Base-by-base conservation (phyloP, 2,797 vertebrate species). In the Myotis daubentonii region DNA sequence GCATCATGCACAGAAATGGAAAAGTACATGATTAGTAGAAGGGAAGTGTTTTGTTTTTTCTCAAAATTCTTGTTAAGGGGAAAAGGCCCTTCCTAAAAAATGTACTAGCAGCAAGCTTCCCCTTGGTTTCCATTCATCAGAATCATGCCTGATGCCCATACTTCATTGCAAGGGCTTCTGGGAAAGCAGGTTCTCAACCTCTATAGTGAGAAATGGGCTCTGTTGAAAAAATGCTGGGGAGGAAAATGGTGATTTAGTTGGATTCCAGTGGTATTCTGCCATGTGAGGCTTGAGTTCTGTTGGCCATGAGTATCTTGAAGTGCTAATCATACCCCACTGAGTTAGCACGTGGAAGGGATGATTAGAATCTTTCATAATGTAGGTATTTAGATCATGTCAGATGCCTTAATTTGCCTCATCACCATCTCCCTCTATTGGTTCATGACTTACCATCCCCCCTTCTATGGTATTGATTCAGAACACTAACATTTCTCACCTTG, bases 351-450 rank as follows among this genome's bases (percentile, higher is more conserved):
- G 16, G 38, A 80, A 65, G 2, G 28, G 22, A 38, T 19, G 28
- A 71, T 11, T 78, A 36, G 55, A 79, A 74, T 74, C n/a, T 47
- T 8, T 70, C 6, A 25, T 79, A 80, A 11, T 1, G 16, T 8
- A 3, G 38, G 16, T 70, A 75, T 23, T 51, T 85, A 47, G 47
- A 49, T 55, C 33, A 65, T 5, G 13, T 23, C 55, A 88, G 36
- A 44, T 44, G 41, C 2, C 25, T 57, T 92, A 80, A 60, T 75
- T 86, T 70, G 81, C n/a, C 66, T 51, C 30, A 49, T 28, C 87
- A 53, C 1, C 28, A 33, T 75, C 3, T 84, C 17, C 44, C 6
- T 57, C 66, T 60, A 41, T 23, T 72, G 49, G 4, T 12, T 6
- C n/a, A 68, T 23, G 7, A 20, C 8, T 57, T 33, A 49, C 9